A percentile compares a stretch with the other conserved stretches of the same genome.
phyloP scores from a whole-genome alignment of 1,140 invertebrate genomes.

The Marisa cornuarietis region DNA sequence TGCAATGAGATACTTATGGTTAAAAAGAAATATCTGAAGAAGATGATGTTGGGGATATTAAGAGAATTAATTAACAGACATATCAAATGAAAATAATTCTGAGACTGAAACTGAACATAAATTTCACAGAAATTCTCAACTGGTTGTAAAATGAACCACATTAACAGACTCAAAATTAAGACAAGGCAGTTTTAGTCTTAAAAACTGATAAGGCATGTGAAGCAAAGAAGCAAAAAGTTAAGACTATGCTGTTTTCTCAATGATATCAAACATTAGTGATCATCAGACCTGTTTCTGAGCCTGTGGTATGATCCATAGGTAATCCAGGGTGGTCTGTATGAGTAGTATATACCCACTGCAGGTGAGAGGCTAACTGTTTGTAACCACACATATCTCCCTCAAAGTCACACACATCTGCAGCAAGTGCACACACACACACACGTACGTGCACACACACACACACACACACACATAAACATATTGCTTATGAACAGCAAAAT shows the following conservation, averaged over 20 bases:
- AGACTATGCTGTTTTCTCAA: conserved; percentile 20
- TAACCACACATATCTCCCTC: conserved; percentile 44
- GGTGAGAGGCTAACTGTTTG: conserved; percentile 43
- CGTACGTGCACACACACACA: not conserved
- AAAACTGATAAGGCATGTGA: conserved; percentile 4
- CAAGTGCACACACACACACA: conserved; percentile 9
- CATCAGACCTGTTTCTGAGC: conserved; percentile 39
- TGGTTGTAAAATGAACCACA: too few relatives aligned
- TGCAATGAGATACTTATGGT: not conserved
- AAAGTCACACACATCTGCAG: conserved; percentile 40
- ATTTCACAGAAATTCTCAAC: too few relatives aligned
- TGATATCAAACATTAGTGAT: not conserved
- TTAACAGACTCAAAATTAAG: not conserved
- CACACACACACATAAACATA: not conserved
- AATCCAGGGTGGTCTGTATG: conserved; percentile 19
- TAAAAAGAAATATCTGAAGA: not conserved
- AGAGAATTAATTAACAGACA: too few relatives aligned
- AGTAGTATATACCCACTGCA: conserved; percentile 39
- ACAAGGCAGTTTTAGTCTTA: conserved; percentile 20
- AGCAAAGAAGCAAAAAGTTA: conserved; percentile 23
- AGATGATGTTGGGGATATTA: too few relatives aligned
- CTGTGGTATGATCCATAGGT: conserved; percentile 30
- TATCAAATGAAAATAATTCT: too few relatives aligned
- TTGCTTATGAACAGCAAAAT: not conserved
- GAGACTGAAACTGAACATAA: too few relatives aligned